Base-by-base conservation (phyloP, 2,888 invertebrate genomes). In the Habroteleia sp. region DNA sequence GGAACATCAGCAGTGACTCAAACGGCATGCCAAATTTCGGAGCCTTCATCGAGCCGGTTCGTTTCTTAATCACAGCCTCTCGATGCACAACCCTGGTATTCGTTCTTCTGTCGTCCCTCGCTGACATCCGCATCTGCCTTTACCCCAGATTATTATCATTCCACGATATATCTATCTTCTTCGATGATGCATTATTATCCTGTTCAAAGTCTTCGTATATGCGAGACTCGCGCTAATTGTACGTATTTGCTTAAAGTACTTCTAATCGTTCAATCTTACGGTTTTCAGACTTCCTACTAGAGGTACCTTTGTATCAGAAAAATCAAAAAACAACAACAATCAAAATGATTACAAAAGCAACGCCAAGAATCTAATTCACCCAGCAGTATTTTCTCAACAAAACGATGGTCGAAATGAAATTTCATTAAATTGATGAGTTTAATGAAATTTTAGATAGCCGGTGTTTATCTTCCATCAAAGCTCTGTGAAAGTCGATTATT, bases 11-110 rank as follows among this genome's bases (percentile, higher is more conserved):
- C 65, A 82, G 74, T 77, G 77, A 82, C 50, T 82, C 85, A 80
- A 84, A 79, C 82, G 84, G 85, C 87, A 86, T 85, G 76, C 86
- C 86, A 80, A 82, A 78, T 1, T 44, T 35, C 41, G 42, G 29
- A 41, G 37, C 44, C 56, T 50, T 68, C 66, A 68, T 66, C 50
- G 62, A 63, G 62, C 56, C 11, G 56, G 31, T 65, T 66, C 60
- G 75, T 66, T 41, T 56, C 65, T 66, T 66, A 37, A 73, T 65
- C 65, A 71, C 66, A 75, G 71, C 75, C 65, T 54, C 65, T 39
- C 42, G 75, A 16, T 58, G 54, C 69, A 71, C 66, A 71, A 35
- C 65, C 41, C 54, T 66, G 29, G 16, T 50, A 20, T 10, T 42
- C 52, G 54, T 17, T 33, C 63, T 16, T 54, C 39, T 33, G 27